phyloP scores from a whole-genome alignment of 2,113 vertebrate species.

The Corvus hawaiiensis region DNA sequence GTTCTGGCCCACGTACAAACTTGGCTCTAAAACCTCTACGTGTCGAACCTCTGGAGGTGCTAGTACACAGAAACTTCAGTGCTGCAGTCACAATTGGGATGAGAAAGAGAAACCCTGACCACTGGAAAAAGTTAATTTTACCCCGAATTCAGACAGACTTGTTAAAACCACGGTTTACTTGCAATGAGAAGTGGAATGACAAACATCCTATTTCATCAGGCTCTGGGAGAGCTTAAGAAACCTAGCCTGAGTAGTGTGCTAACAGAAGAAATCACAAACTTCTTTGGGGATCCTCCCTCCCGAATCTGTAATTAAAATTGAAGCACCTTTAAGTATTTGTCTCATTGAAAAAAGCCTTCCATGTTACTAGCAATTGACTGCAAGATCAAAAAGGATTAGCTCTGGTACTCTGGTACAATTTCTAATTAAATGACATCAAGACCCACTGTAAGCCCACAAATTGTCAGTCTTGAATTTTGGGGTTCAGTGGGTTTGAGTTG shows the following conservation, averaged over 20 bases:
- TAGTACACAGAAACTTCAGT: not conserved
- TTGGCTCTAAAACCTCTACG: fast-evolving
- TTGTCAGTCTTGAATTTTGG: not conserved
- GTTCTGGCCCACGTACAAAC: not conserved
- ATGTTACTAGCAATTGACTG: not conserved
- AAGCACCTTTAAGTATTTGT: not conserved
- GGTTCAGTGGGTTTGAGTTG: not conserved
- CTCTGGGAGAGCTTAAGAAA: not conserved
- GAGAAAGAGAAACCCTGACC: not conserved
- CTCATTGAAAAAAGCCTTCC: not conserved
- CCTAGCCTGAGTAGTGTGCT: not conserved
- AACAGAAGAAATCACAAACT: not conserved
- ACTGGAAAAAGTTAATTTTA: not conserved
- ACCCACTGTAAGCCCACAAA: not conserved
- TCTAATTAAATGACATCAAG: not conserved
- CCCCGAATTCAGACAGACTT: not conserved
- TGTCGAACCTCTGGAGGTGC: not conserved
- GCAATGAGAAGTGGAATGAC: not conserved
- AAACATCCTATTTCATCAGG: not conserved
- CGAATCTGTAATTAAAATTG: not conserved
- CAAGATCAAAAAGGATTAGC: not conserved
- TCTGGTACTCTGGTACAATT: not conserved
- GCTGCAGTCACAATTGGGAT: not conserved
- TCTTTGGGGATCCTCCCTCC: not conserved
- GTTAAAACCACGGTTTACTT: not conserved